Evolutionary conservation across 2,888 invertebrate genomes (phyloP), one percentile per base, ranked within the genome.

Genomic region (Phortica magna): DNA sequence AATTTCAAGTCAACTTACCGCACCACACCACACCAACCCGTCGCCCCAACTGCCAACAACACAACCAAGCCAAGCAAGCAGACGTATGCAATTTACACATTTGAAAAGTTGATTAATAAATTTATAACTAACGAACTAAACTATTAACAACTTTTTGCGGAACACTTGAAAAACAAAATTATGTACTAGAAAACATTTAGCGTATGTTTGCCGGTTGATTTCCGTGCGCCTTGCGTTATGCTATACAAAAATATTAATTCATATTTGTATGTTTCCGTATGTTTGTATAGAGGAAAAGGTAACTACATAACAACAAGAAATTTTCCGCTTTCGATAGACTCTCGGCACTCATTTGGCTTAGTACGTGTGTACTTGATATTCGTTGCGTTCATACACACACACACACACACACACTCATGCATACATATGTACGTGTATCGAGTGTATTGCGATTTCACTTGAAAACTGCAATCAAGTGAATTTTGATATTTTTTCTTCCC

Each of bases 381-480:
- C 14, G 48, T 12, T 43, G 48, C 68, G 39, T 68, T 74, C 48
- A 77, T 77, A 65, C 68, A 4, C 31, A 31, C 3, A 1, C 3
- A n/a, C n/a, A n/a, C n/a, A n/a, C n/a, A n/a, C n/a, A n/a, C n/a
- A n/a, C n/a, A n/a, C n/a, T n/a, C n/a, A n/a, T n/a, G n/a, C n/a
- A n/a, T n/a, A 31, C 3, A 3, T 31, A 31, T 31, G 31, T 31
- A 31, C 31, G 42, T 76, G 39, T 78, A 74, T 81, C 76, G 79
- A 85, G 85, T 85, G 86, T 86, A 88, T 88, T 88, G 87, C 83
- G 85, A 88, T 88, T 89, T 89, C 89, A 89, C 88, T 89, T 89
- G 83, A 88, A 89, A 88, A 89, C 88, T 88, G 88, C 88, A 88
- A 89, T 89, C 88, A 88, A 88, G 88, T 89, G 88, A 89, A 88